These are phyloP conservation scores for Acanthurus tractus DNA, from an alignment of 2,797 vertebrate species.

Conservation along the genomic window DNA sequence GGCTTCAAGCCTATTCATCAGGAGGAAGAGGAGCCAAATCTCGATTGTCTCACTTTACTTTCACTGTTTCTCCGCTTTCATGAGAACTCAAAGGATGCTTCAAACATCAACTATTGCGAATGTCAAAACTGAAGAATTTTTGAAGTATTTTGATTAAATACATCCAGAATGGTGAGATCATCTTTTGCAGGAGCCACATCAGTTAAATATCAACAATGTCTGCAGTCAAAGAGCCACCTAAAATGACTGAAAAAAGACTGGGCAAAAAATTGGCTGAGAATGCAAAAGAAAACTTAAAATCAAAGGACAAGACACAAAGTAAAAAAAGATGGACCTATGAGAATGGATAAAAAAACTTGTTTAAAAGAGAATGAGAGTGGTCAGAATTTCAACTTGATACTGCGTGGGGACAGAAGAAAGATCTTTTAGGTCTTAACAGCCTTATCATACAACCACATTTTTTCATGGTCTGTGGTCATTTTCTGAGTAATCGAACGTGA, in stretches of 20 bases:
- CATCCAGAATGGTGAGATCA: not conserved
- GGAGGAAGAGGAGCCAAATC: slow-evolving; percentile 24
- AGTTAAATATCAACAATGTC: not conserved
- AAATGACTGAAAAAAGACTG: not conserved
- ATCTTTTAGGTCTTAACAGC: slow-evolving; percentile 8
- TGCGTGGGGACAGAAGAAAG: not conserved
- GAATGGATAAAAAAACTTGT: slow-evolving; percentile 1
- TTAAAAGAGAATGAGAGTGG: not conserved
- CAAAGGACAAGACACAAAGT: not conserved
- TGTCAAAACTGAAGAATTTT: slow-evolving; percentile 4
- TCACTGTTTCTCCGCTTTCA: not conserved
- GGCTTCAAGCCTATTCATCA: not conserved
- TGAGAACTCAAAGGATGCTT: not conserved
- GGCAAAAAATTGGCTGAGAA: not conserved
- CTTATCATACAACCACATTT: not conserved
- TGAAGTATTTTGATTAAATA: slow-evolving; percentile 10
- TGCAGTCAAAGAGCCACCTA: not conserved
- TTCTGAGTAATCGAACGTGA: not conserved
- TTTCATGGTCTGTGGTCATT: too few species aligned
- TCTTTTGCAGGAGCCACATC: not conserved
- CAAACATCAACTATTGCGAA: not conserved
- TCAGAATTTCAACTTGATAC: not conserved
- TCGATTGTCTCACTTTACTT: not conserved
- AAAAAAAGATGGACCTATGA: not conserved
- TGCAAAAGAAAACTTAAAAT: not conserved